Percentiles rank a stretch among this genome's conserved stretches.
phyloP scores from a whole-genome alignment of 2,113 vertebrate genomes.

The Setophaga kirtlandii region DNA sequence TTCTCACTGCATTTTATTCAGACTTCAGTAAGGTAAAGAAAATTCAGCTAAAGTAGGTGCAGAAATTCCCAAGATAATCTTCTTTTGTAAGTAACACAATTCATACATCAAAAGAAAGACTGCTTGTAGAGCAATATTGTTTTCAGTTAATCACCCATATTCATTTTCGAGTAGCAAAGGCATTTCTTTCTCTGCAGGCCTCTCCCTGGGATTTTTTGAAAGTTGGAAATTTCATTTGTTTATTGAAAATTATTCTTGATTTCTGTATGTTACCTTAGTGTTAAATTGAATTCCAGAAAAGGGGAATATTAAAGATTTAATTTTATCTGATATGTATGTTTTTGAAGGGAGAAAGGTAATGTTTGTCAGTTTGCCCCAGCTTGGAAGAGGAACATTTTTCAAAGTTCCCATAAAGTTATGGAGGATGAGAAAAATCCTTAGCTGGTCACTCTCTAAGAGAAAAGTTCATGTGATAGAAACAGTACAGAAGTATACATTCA shows the following conservation, averaged over 20 bases:
- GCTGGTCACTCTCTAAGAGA: background rate
- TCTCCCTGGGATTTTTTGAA: background rate
- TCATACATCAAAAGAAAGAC: background rate
- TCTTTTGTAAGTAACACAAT: background rate
- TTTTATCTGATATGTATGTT: background rate
- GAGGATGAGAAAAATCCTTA: background rate
- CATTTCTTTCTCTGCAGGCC: background rate
- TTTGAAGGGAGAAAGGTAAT: background rate
- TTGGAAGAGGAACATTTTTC: background rate
- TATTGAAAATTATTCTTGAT: background rate
- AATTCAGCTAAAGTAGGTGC: background rate
- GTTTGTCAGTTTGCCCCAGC: background rate
- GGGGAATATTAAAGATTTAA: background rate
- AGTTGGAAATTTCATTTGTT: background rate
- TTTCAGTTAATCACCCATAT: background rate
- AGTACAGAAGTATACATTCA: background rate
- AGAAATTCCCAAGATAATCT: background rate
- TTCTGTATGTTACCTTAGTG: background rate
- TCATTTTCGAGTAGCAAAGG: background rate
- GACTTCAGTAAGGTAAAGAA: background rate
- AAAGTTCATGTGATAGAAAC: background rate
- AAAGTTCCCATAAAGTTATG: background rate
- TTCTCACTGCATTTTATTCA: background rate
- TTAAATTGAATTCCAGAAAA: background rate
- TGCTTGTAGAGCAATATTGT: background rate